Percentiles rank a stretch among this genome's conserved stretches.
Evolutionary conservation across 2,113 vertebrate genomes (phyloP).

Genomic region (Menura novaehollandiae): DNA sequence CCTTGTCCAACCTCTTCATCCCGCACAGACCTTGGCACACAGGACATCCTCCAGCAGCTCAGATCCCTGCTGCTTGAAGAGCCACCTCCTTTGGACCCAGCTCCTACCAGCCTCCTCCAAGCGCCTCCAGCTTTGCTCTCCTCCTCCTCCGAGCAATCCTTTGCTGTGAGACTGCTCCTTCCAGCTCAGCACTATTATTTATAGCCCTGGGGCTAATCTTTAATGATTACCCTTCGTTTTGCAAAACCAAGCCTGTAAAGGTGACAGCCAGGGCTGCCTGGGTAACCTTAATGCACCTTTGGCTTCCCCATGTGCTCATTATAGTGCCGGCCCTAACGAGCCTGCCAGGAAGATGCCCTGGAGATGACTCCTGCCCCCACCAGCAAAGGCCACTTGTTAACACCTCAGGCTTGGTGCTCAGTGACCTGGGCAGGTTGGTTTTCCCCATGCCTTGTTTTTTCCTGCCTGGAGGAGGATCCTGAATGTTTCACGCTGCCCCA

Average conservation of each 20-base stretch:
- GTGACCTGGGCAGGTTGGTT: background rate
- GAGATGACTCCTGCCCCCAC: background rate
- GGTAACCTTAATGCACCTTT: background rate
- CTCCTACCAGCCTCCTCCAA: background rate
- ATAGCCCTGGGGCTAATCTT: slow-evolving; percentile 42
- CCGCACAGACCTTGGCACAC: background rate
- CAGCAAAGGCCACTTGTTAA: slow-evolving; percentile 18
- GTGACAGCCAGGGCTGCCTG: background rate
- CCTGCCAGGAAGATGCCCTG: background rate
- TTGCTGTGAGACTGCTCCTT: background rate
- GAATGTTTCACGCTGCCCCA: accelerated
- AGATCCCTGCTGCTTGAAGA: background rate
- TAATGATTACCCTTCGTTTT: background rate
- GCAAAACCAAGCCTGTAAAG: background rate
- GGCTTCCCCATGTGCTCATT: background rate
- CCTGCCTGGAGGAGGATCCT: background rate
- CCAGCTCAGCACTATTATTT: slow-evolving; percentile 63
- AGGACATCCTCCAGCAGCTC: background rate
- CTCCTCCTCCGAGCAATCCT: background rate
- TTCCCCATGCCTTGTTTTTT: background rate
- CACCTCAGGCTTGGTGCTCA: background rate
- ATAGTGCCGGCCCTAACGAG: background rate
- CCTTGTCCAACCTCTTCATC: background rate
- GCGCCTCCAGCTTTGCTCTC: background rate
- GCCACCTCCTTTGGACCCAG: background rate